These are phyloP conservation scores for Notoglanidium macrostoma DNA, from an alignment of 2,797 vertebrate species.

Conservation along the genomic window DNA sequence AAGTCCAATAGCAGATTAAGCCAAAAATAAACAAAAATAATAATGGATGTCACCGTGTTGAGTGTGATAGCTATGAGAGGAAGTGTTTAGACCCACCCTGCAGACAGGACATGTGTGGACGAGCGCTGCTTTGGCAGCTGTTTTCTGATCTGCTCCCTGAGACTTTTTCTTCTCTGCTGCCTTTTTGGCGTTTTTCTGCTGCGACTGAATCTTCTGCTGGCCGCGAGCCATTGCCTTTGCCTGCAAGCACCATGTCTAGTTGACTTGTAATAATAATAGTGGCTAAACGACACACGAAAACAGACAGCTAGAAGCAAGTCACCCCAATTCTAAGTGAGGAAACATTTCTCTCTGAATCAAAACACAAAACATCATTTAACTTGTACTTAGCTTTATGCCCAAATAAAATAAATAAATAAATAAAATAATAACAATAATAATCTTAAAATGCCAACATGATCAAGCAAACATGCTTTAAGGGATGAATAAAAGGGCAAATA, in stretches of 20 bases:
- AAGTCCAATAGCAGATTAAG: neutral
- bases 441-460: neutral
- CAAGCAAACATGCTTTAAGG: neutral
- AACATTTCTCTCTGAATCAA: neutral
- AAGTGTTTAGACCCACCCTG: slow-evolving; percentile 67
- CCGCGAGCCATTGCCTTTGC: slow-evolving; percentile 79
- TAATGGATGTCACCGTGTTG: neutral
- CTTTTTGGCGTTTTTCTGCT: slow-evolving; percentile 85
- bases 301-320: neutral
- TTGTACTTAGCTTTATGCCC: too few species aligned
- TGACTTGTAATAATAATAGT: neutral
- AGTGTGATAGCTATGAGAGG: neutral
- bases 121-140: slow-evolving; percentile 80
- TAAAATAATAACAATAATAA: neutral
- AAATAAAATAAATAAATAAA: neutral
- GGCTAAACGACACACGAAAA: neutral
- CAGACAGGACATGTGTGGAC: slow-evolving; percentile 83
- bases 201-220: slow-evolving; percentile 86
- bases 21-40: neutral
- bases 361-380: neutral
- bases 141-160: slow-evolving; percentile 81
- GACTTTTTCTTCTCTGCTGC: slow-evolving; percentile 83
- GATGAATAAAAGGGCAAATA: neutral
- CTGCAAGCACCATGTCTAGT: neutral
- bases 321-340: neutral